Percentiles rank a stretch among this genome's conserved stretches.
Evolutionary conservation across 1,140 invertebrate species (phyloP).

Genomic region (Grapholita molesta): DNA sequence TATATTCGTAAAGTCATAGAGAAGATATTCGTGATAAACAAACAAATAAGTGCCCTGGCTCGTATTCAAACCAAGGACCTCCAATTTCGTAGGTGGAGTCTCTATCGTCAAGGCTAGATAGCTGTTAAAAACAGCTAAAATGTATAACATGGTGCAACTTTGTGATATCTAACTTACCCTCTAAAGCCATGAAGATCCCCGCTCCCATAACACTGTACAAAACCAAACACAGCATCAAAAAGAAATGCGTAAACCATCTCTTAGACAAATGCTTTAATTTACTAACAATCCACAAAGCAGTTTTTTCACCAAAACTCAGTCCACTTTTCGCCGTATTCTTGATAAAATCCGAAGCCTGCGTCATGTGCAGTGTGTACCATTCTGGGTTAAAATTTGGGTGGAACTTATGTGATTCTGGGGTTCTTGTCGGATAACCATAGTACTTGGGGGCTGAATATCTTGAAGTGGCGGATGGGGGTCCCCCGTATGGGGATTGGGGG

Average conservation of each 20-base stretch:
- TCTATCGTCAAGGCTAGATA: too few species aligned
- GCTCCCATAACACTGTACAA: slow-evolving; percentile 89
- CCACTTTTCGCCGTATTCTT: slow-evolving; percentile 85
- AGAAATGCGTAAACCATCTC: slow-evolving; percentile 93
- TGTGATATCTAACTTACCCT: slow-evolving; percentile 79
- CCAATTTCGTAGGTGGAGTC: too few species aligned
- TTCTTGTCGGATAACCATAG: slow-evolving; percentile 66
- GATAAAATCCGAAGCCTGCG: slow-evolving; percentile 85
- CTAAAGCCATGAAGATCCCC: slow-evolving; percentile 85
- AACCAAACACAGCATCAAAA: slow-evolving; percentile 86
- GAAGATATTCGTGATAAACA: too few species aligned
- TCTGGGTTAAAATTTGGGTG: slow-evolving; percentile 77
- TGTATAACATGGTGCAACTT: too few species aligned
- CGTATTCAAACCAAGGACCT: too few species aligned
- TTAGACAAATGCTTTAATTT: slow-evolving; percentile 87
- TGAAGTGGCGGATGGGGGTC: slow-evolving; percentile 57
- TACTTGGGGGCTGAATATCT: slow-evolving; percentile 70
- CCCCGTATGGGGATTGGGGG: slow-evolving; percentile 62
- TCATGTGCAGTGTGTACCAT: slow-evolving; percentile 80
- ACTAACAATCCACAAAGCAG: slow-evolving; percentile 87
- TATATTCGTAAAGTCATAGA: too few species aligned
- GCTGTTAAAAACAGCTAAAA: too few species aligned
- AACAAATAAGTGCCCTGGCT: too few species aligned
- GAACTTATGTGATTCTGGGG: slow-evolving; percentile 68
- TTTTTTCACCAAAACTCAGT: slow-evolving; percentile 89